These are phyloP conservation scores for Entomyzon cyanotis DNA, from an alignment of 2,113 vertebrate genomes.

Conservation along the genomic window DNA sequence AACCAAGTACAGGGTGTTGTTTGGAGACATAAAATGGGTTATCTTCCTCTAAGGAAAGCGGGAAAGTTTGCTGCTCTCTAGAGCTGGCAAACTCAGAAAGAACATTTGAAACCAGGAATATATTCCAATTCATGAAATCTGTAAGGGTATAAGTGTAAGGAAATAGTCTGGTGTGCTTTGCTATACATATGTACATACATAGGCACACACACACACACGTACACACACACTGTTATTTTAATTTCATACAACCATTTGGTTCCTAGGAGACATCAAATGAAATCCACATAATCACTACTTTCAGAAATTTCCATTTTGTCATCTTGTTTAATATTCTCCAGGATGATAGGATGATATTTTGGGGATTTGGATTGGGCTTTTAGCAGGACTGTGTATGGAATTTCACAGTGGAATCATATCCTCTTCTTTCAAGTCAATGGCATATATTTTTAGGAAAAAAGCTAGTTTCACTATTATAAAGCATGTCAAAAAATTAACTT, in stretches of 20 bases:
- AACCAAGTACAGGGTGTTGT: not conserved
- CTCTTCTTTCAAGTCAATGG: not conserved
- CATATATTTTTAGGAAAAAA: not conserved
- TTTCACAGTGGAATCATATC: not conserved
- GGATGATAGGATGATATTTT: not conserved
- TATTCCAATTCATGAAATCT: not conserved
- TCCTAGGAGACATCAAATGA: not conserved
- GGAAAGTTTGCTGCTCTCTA: not conserved
- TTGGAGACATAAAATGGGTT: not conserved
- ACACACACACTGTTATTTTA: not conserved
- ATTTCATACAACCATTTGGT: not conserved
- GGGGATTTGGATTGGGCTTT: not conserved
- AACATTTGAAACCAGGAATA: not conserved
- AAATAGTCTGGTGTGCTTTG: not conserved
- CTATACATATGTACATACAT: not conserved
- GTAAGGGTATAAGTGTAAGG: not conserved
- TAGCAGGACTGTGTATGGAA: not conserved
- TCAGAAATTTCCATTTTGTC: not conserved
- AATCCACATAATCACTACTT: not conserved
- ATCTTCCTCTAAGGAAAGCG: not conserved
- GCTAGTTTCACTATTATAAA: not conserved
- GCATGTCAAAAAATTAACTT: not conserved
- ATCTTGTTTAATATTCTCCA: not conserved
- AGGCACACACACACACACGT: not conserved
- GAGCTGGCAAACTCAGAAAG: not conserved